Conservation (phyloP, 2,113 vertebrate genomes). For the Misgurnus mizolepis region DNA sequence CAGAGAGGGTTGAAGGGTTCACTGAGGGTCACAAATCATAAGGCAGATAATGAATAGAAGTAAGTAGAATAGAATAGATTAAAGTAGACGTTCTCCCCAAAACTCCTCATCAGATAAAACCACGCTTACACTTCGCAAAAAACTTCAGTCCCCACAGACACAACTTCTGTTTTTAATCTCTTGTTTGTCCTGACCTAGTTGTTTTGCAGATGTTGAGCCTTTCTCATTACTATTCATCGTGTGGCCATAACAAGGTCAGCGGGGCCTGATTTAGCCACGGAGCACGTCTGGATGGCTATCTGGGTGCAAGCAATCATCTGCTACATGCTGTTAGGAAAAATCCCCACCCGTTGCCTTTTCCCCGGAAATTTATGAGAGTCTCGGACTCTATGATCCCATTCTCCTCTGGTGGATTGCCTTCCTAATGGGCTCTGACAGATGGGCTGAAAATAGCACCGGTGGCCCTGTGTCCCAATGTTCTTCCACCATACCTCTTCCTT, state of each 20-base stretch:
- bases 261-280: conserved; percentile 66
- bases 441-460: conserved; percentile 71
- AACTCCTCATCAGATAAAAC: background rate
- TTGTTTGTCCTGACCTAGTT: conserved; percentile 56
- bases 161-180: conserved; percentile 56
- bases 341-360: conserved; percentile 72
- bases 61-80: too few relatives aligned
- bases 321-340: conserved; percentile 71
- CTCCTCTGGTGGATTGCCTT: conserved; percentile 75
- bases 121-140: background rate
- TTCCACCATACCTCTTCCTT: conserved; percentile 35
- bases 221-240: conserved; percentile 73
- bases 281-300: conserved; percentile 70
- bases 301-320: conserved; percentile 72
- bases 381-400: conserved; percentile 78
- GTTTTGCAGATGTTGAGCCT: conserved; percentile 70
- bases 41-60: background rate
- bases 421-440: conserved; percentile 78
- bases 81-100: background rate
- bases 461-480: conserved; percentile 58
- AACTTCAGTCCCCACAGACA: conserved; percentile 50
- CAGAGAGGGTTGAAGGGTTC: conserved; percentile 76
- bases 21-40: conserved; percentile 68
- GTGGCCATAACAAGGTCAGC: conserved; percentile 74
- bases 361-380: conserved; percentile 73